phyloP scores from a whole-genome alignment of 2,888 invertebrate genomes.

The Acleris sparsana region DNA sequence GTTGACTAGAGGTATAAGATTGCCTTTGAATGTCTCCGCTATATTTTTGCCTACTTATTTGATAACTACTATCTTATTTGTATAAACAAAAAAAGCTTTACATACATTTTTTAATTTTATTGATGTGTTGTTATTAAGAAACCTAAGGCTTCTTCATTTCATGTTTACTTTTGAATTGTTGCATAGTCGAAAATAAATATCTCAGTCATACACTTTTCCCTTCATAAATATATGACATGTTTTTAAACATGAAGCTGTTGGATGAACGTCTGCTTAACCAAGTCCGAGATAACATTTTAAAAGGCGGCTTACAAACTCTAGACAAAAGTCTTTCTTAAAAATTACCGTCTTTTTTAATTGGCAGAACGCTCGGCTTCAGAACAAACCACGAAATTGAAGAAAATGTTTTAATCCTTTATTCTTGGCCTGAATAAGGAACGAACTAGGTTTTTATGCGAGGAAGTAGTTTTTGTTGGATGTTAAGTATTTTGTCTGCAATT shows the following conservation, averaged over 20 bases:
- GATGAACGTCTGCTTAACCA: not conserved
- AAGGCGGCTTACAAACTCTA: conserved; percentile 18
- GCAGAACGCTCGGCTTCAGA: conserved; percentile 18
- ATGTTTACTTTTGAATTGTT: no score
- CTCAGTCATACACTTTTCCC: no score
- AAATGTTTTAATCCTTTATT: conserved; percentile 24
- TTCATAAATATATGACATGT: no score
- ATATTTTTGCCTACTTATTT: no score
- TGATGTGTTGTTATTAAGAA: no score
- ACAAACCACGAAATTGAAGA: conserved; percentile 31
- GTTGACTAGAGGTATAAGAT: no score
- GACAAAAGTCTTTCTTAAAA: conserved; percentile 25
- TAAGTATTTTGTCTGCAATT: conserved; percentile 17
- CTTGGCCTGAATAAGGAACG: conserved; percentile 16
- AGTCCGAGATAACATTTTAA: conserved; percentile 10
- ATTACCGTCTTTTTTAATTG: conserved; percentile 25
- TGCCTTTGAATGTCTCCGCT: no score
- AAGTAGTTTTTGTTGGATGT: conserved; percentile 23
- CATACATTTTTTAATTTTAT: no score
- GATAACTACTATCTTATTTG: no score
- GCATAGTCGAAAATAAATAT: no score
- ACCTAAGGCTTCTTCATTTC: no score
- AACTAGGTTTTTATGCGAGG: conserved; percentile 14
- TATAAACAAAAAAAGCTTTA: no score
- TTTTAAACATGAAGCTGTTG: not conserved